phyloP scores from a whole-genome alignment of 30 jellyfish, hydroid and myxozoan genomes.

The Hydractinia echinata region DNA sequence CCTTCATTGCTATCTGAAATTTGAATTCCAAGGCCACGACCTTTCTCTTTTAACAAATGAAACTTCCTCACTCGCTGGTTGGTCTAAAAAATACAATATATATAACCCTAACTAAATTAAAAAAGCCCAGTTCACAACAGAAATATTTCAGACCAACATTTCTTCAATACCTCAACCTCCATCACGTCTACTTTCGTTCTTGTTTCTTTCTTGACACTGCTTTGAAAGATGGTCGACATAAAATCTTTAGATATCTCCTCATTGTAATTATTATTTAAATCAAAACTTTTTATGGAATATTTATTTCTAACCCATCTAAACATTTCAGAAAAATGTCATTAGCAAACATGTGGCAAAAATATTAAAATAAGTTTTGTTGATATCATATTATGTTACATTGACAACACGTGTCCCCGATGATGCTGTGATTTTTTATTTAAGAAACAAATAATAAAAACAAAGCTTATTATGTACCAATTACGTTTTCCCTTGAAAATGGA shows the following conservation, averaged over 20 bases:
- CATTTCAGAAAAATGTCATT: neutral
- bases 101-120: no score
- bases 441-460: neutral
- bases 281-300: neutral
- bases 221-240: no score
- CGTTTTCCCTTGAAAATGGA: neutral
- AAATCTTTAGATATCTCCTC: no score
- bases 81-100: no score
- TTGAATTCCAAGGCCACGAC: slow-evolving; percentile 87
- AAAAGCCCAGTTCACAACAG: no score
- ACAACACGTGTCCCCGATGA: no score
- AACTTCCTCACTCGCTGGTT: slow-evolving; percentile 58
- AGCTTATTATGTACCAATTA: neutral
- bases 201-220: no score
- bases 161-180: no score
- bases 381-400: no score
- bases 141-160: no score
- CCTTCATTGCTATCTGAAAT: slow-evolving; percentile 67
- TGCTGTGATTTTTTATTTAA: neutral
- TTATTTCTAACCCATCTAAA: slow-evolving; percentile 17
- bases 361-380: neutral
- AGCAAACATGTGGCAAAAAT: neutral
- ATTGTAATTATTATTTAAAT: no score
- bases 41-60: slow-evolving; percentile 81
- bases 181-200: no score